These are phyloP conservation scores for Aspiorhynchus laticeps DNA, from an alignment of 2,113 vertebrate genomes.

Conservation along the genomic window DNA sequence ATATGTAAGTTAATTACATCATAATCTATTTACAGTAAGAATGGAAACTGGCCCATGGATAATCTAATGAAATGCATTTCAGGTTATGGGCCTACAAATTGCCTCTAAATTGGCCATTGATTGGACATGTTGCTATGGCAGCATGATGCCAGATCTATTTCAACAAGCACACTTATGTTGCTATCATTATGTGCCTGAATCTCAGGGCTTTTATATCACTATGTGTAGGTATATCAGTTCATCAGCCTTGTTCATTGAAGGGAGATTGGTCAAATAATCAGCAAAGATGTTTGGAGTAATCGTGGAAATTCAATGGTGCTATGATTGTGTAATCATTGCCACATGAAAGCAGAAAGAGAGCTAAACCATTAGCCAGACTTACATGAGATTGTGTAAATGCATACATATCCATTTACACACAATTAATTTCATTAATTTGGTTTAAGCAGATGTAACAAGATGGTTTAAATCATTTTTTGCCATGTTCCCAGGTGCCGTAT, in stretches of 20 bases:
- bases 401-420: slow-evolving; percentile 1
- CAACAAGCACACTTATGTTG: background rate
- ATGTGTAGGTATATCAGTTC: slow-evolving; percentile 10
- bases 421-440: background rate
- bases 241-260: slow-evolving; percentile 3
- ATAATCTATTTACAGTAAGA: background rate
- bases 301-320: background rate
- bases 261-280: slow-evolving; percentile 33
- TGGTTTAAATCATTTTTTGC: too few relatives aligned
- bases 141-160: slow-evolving; percentile 13
- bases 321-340: slow-evolving; percentile 6
- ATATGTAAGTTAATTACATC: background rate
- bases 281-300: slow-evolving; percentile 14
- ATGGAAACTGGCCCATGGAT: background rate
- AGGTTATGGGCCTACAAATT: background rate
- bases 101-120: background rate
- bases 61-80: background rate
- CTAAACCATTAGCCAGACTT: background rate
- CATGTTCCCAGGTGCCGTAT: too few relatives aligned
- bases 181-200: slow-evolving; percentile 1
- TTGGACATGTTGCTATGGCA: slow-evolving; percentile 14
- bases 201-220: background rate
- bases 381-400: background rate
- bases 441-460: background rate
- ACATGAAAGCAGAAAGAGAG: background rate